Conservation (phyloP, 2,888 invertebrate genomes). For the Idaea biselata region DNA sequence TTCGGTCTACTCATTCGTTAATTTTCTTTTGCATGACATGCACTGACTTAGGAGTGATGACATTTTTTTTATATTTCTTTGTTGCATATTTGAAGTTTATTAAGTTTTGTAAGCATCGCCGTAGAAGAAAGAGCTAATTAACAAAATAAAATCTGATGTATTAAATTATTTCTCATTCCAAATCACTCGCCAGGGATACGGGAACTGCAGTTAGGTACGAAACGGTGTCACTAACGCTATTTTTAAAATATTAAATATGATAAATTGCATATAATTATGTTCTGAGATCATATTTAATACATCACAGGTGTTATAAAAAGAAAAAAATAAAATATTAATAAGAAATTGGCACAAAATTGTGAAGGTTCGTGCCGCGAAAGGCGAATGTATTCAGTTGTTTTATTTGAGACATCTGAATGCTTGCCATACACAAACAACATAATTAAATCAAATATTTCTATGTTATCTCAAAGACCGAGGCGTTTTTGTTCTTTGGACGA, state of each 20-base stretch:
- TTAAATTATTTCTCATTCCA: conserved; percentile 73
- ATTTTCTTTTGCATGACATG: not conserved
- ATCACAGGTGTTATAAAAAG: conserved; percentile 83
- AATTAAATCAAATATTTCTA: conserved; percentile 54
- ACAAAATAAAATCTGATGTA: conserved; percentile 67
- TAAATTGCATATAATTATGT: conserved; percentile 76
- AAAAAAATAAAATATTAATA: conserved; percentile 53
- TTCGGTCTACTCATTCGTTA: too few relatives aligned
- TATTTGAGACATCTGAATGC: conserved; percentile 44
- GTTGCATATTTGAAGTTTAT: not conserved
- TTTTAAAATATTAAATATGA: conserved; percentile 72
- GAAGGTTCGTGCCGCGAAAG: conserved; percentile 6
- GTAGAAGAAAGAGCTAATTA: conserved; percentile 15
- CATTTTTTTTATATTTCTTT: too few relatives aligned
- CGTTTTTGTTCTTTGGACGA: conserved; percentile 3
- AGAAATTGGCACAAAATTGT: conserved; percentile 32
- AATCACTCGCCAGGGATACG: conserved; percentile 56
- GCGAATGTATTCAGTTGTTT: conserved; percentile 24
- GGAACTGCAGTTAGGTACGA: conserved; percentile 35
- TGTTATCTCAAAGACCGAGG: conserved; percentile 52
- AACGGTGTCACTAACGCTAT: conserved; percentile 56
- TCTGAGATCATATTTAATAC: conserved; percentile 85
- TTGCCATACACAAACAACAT: conserved; percentile 50
- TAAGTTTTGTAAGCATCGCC: not conserved
- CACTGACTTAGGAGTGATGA: not conserved